Evolutionary conservation across 2,797 vertebrate species (phyloP), one percentile per base, ranked within the genome.

Genomic region (Dendrocincla fuliginosa): DNA sequence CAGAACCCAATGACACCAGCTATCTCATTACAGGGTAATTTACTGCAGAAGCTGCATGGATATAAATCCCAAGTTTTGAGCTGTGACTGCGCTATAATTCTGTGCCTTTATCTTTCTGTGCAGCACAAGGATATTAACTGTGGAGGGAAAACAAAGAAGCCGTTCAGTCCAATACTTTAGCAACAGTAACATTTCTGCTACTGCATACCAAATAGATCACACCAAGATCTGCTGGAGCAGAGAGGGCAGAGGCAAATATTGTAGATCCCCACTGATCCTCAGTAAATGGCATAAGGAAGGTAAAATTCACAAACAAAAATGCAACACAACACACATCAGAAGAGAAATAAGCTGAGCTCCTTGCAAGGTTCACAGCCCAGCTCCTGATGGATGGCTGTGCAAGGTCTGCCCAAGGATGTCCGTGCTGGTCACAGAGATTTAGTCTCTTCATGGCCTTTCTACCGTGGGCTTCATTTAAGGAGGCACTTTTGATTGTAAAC

Each of bases 11-110:
- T 20, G 76, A 74, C 59, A 80, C 20, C 64, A 61, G 41, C 44
- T 77, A 15, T 25, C 80, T 88, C 17, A 2, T 75, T 52, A n/a
- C 44, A 37, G 57, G 17, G 32, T 42, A 10, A 42, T 94, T 87
- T 78, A 56, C 55, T 71, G 69, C 60, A 63, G 81, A 25, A 87
- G 32, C 24, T 71, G 33, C 23, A n/a, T 0, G 1, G 35, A 16
- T 85, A 59, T n/a, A 92, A 86, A 88, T 83, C 67, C 63, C 24
- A 24, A 25, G 23, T 49, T 84, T 24, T 73, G 44, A 87, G 61
- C 42, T 28, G 25, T 78, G n/a, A 61, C 39, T 77, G 52, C 80
- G 75, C 35, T 49, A 14, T 39, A 84, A 84, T 13, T 33, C 50
- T 4, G 1, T 47, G 46, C 32, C 53, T 33, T 80, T 78, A 18